Evolutionary conservation across 2,888 invertebrate species (phyloP).

Genomic region (Plusia festucae): DNA sequence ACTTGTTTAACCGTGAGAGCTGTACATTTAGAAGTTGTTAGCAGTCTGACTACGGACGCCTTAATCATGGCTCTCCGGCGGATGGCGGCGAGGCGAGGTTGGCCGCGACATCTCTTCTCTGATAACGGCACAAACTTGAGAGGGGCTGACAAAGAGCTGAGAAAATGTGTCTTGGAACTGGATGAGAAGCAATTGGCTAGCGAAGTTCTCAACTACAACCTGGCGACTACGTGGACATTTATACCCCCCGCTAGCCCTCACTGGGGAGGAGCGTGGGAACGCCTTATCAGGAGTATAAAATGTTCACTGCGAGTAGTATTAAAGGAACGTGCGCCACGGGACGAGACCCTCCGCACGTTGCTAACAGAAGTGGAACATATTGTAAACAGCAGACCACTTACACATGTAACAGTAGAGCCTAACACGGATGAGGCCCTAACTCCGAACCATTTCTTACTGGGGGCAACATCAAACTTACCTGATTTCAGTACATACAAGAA

Average conservation of each 20-base stretch:
- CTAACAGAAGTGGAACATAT: conserved; percentile 35
- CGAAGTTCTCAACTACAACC: background rate
- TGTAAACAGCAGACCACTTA: conserved; percentile 39
- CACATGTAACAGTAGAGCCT: conserved; percentile 28
- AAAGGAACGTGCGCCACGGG: conserved; percentile 37
- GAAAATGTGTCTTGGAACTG: conserved; percentile 5
- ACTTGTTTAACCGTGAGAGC: conserved; percentile 52
- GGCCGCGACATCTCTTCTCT: conserved; percentile 26
- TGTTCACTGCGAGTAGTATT: conserved; percentile 34
- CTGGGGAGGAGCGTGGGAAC: too few species aligned
- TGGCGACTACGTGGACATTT: conserved; percentile 33
- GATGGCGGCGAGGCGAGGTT: conserved; percentile 50
- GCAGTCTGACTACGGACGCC: conserved; percentile 38
- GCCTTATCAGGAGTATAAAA: conserved; percentile 48
- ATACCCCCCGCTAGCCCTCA: conserved; percentile 37
- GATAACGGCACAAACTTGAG: too few species aligned
- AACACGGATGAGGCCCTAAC: too few species aligned
- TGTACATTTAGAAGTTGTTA: conserved; percentile 46
- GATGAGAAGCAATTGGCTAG: background rate
- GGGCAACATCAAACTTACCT: too few species aligned
- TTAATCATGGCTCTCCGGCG: conserved; percentile 52
- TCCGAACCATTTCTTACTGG: too few species aligned
- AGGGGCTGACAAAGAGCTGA: conserved; percentile 3
- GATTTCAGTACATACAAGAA: too few species aligned
- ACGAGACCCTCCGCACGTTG: conserved; percentile 35